Conservation (phyloP, 2,113 vertebrate genomes). For the Chloroceryle aenea region DNA sequence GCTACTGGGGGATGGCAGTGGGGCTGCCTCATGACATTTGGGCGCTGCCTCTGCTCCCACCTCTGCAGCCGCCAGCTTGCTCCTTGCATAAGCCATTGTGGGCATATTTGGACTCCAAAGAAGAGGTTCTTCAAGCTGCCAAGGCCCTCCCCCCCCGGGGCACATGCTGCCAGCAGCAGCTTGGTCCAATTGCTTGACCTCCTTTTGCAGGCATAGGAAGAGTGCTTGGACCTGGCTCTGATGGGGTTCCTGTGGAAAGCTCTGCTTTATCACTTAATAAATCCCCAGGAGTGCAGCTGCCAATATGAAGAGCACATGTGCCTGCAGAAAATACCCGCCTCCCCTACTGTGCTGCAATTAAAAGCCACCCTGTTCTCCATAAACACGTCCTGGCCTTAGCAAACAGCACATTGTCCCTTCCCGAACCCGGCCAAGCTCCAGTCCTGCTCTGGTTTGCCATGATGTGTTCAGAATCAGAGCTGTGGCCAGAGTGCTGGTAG, state of each 20-base stretch:
- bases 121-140: neutral
- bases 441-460: neutral
- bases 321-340: conserved; percentile 3
- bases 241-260: neutral
- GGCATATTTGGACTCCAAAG: neutral
- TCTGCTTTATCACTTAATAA: conserved; percentile 1
- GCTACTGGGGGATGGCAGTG: neutral
- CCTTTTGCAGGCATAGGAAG: neutral
- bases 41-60: neutral
- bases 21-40: conserved; percentile 19
- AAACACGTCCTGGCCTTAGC: neutral
- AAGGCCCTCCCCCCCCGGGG: neutral
- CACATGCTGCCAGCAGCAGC: neutral
- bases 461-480: neutral
- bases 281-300: neutral
- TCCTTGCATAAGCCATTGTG: neutral
- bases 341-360: neutral
- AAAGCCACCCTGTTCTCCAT: neutral
- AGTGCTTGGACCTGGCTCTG: neutral
- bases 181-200: neutral
- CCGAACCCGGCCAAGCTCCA: neutral
- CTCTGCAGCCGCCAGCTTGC: neutral
- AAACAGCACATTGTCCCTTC: neutral
- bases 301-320: neutral
- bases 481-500: neutral